phyloP scores from a whole-genome alignment of 2,113 vertebrate genomes.

The Rynchops niger region DNA sequence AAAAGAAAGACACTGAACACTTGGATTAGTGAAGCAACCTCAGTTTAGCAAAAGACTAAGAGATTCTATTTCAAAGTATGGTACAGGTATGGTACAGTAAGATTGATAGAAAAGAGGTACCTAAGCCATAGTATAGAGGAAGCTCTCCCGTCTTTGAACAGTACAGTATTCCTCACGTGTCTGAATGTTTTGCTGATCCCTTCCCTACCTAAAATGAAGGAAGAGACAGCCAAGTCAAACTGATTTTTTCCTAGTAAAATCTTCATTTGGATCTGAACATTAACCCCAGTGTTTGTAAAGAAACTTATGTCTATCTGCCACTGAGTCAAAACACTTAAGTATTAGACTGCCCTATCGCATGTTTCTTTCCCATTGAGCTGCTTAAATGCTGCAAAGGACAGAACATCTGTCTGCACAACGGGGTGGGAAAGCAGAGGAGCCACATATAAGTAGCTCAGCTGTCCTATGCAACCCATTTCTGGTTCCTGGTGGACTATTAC shows the following conservation, averaged over 20 bases:
- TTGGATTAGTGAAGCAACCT: constrained; percentile 24
- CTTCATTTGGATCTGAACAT: neutral
- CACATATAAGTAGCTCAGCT: neutral
- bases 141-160: neutral
- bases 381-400: neutral
- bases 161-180: neutral
- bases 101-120: neutral
- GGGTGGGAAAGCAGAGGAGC: neutral
- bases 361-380: neutral
- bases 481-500: neutral
- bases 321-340: neutral
- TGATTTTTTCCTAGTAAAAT: neutral
- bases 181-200: neutral
- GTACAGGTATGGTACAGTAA: neutral
- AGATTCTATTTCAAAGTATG: neutral
- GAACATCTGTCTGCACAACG: neutral
- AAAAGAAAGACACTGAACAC: neutral
- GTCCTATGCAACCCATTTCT: neutral
- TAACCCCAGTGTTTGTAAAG: neutral
- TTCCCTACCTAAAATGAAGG: neutral
- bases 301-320: neutral
- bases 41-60: neutral
- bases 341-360: neutral
- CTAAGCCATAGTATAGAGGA: neutral
- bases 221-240: neutral